phyloP scores from a whole-genome alignment of 1,140 invertebrate species.

The Mya arenaria region DNA sequence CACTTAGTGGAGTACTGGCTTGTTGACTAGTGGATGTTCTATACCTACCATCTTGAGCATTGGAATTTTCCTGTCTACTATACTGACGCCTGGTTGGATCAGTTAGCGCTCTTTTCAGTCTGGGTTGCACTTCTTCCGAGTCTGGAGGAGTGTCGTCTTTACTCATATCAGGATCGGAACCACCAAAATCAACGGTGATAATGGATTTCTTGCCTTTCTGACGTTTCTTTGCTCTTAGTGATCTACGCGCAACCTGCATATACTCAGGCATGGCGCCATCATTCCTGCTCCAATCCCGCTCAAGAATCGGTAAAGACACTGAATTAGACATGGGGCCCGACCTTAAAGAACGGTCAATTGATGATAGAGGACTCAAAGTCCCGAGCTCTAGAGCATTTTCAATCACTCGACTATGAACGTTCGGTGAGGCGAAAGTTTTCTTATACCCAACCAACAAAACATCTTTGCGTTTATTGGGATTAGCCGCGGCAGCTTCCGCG shows the following conservation, averaged over 20 bases:
- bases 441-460: slow-evolving; percentile 78
- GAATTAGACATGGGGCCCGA: slow-evolving; percentile 54
- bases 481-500: slow-evolving; percentile 59
- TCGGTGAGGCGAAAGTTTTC: slow-evolving; percentile 74
- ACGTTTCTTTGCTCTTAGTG: slow-evolving; percentile 43
- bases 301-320: slow-evolving; percentile 69
- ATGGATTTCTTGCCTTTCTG: slow-evolving; percentile 30
- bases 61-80: background rate
- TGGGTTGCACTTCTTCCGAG: background rate
- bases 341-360: slow-evolving; percentile 5
- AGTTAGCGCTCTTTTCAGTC: slow-evolving; percentile 38
- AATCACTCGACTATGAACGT: slow-evolving; percentile 49
- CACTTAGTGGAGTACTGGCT: background rate
- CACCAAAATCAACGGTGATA: slow-evolving; percentile 51
- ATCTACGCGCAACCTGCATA: slow-evolving; percentile 52
- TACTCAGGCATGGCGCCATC: slow-evolving; percentile 73
- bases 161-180: slow-evolving; percentile 10
- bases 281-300: slow-evolving; percentile 73
- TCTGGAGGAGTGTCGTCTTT: slow-evolving; percentile 1
- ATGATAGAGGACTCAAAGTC: slow-evolving; percentile 71
- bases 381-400: slow-evolving; percentile 79
- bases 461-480: slow-evolving; percentile 52
- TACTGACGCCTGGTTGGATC: slow-evolving; percentile 33
- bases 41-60: background rate
- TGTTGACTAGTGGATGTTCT: background rate